Evolutionary conservation across 2,888 invertebrate genomes (phyloP), one percentile per base, ranked within the genome.

Genomic region (Pyrocoelia pectoralis): DNA sequence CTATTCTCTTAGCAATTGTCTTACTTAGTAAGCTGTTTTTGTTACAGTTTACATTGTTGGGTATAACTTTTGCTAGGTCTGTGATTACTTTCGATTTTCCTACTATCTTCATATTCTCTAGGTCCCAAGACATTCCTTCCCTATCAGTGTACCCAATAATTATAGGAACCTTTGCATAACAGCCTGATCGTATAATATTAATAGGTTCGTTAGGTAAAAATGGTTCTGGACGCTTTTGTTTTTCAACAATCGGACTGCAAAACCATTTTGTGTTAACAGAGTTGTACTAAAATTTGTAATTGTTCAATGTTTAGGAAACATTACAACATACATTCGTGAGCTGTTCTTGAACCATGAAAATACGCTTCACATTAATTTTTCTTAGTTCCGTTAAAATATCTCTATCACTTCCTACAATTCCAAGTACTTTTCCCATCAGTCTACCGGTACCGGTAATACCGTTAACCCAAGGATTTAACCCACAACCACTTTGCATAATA

Each of bases 381-480:
- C 74, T 77, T 10, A 84, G 69, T 71, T 80, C 77, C 12, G 77
- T 72, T 15, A 83, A 73, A 1, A 83, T 73, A 2, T 76, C 73
- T 4, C 74, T 70, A 61, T 83, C 81, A 19, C 74, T 72, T 6
- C 72, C 8, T 14, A 49, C 14, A 5, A 56, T 17, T 2, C 18
- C 52, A n/a, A 64, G 40, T 4, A 10, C 19, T 15, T 65, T 13
- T 6, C 52, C 61, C 10, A 65, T n/a, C 13, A 52, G 28, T 15
- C 40, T 38, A 2, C 60, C 61, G 5, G 52, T 48, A 17, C 33
- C 54, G 9, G 28, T 9, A 2, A 65, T 40, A 18, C 68, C 66
- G 63, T 61, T 51, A 1, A 71, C 72, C 77, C 78, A 78, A 54
- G 70, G 62, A 63, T 72, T 76, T 48, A 77, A 59, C 4, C 75